phyloP scores from a whole-genome alignment of 2,888 invertebrate species.

The Metacarcinus magister region DNA sequence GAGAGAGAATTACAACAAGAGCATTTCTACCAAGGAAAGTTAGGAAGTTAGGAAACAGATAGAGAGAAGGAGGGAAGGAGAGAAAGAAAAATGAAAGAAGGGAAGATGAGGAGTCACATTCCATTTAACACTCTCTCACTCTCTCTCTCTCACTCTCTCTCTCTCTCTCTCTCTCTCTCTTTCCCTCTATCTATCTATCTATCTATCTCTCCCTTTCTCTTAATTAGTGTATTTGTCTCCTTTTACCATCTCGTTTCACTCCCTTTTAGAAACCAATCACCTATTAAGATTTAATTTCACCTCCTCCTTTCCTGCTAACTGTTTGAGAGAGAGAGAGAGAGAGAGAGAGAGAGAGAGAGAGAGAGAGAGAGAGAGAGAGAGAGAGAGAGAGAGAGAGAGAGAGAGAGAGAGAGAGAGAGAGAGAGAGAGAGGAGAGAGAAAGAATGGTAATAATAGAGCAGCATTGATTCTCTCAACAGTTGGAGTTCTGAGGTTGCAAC shows the following conservation, averaged over 20 bases:
- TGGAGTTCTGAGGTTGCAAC: no score
- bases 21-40: no score
- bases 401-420: neutral
- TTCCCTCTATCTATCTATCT: neutral
- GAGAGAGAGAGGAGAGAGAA: neutral
- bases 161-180: neutral
- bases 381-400: slow-evolving; percentile 12
- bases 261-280: neutral
- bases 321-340: no score
- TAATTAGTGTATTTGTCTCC: neutral
- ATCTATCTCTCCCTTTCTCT: neutral
- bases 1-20: neutral
- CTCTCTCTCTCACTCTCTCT: neutral
- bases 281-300: neutral
- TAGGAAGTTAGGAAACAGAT: no score
- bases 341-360: slow-evolving; percentile 39
- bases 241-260: slow-evolving; percentile 9
- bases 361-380: slow-evolving; percentile 41
- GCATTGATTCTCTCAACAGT: no score
- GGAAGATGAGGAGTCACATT: neutral
- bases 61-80: no score
- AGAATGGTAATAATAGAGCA: neutral
- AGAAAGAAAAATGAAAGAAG: neutral
- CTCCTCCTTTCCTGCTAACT: neutral
- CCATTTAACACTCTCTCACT: neutral